Conservation (phyloP, 2,888 invertebrate genomes). For the Latheticus oryzae region DNA sequence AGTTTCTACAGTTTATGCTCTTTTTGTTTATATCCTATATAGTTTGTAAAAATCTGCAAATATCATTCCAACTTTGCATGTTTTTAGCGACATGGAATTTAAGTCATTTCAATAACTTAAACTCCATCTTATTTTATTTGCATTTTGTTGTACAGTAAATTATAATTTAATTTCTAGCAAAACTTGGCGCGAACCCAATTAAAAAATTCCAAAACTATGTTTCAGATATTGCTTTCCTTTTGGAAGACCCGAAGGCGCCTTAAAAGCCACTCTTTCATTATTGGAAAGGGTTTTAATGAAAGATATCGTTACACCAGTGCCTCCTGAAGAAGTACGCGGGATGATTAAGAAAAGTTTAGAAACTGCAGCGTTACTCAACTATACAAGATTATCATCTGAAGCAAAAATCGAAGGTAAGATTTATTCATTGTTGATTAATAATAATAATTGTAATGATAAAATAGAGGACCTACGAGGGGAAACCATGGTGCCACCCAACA, state of each 20-base stretch:
- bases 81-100: slow-evolving; percentile 11
- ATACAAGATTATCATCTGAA: slow-evolving; percentile 94
- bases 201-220: slow-evolving; percentile 12
- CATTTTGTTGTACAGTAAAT: slow-evolving; percentile 31
- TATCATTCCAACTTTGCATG: slow-evolving; percentile 29
- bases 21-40: too few relatives aligned
- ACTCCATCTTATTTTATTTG: slow-evolving; percentile 8
- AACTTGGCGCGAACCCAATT: slow-evolving; percentile 10
- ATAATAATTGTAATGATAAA: slow-evolving; percentile 39
- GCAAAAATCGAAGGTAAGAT: slow-evolving; percentile 97
- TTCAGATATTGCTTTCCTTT: slow-evolving; percentile 96
- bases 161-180: background rate
- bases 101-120: background rate
- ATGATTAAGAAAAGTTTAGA: slow-evolving; percentile 98
- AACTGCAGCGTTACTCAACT: slow-evolving; percentile 97
- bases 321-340: slow-evolving; percentile 92
- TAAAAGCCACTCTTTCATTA: slow-evolving; percentile 96
- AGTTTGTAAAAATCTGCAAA: too few relatives aligned
- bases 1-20: too few relatives aligned
- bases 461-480: slow-evolving; percentile 86
- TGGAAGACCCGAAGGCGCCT: slow-evolving; percentile 97
- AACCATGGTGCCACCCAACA: slow-evolving; percentile 84
- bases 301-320: slow-evolving; percentile 97
- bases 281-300: slow-evolving; percentile 98
- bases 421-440: too few relatives aligned